Evolutionary conservation across 2,888 invertebrate genomes (phyloP).

Genomic region (Coelinius sp.): DNA sequence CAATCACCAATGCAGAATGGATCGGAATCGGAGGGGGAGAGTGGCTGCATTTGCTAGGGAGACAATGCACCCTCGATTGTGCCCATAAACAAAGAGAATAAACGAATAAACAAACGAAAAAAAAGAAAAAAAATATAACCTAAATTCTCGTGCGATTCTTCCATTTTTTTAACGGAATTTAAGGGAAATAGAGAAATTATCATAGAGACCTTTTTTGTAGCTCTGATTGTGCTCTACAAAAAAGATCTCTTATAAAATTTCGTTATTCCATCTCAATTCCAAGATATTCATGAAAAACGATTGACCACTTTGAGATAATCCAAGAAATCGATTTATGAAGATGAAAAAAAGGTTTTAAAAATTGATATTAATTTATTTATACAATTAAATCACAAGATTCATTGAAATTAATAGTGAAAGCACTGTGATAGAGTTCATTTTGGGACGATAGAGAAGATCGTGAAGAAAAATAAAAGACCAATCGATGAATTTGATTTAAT

Average conservation of each 20-base stretch:
- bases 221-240: too few species aligned
- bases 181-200: too few species aligned
- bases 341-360: too few species aligned
- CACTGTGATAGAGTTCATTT: constrained; percentile 46
- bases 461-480: too few species aligned
- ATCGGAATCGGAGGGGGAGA: constrained; percentile 86
- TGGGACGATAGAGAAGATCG: constrained; percentile 44
- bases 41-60: constrained; percentile 85
- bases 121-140: constrained; percentile 31
- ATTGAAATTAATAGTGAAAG: constrained; percentile 27
- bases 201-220: too few species aligned
- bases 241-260: too few species aligned
- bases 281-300: background rate
- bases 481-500: background rate
- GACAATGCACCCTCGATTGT: constrained; percentile 43
- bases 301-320: too few species aligned
- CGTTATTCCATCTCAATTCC: background rate
- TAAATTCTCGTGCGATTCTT: constrained; percentile 11
- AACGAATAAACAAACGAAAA: constrained; percentile 30
- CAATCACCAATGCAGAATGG: constrained; percentile 85
- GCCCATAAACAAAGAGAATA: constrained; percentile 33
- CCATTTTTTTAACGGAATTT: background rate
- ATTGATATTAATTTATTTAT: constrained; percentile 20
- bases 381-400: background rate
- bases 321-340: too few species aligned